Percentiles rank a stretch among this genome's conserved stretches.
Conservation (phyloP, 2,113 vertebrate species). For the Prunella fulvescens region DNA sequence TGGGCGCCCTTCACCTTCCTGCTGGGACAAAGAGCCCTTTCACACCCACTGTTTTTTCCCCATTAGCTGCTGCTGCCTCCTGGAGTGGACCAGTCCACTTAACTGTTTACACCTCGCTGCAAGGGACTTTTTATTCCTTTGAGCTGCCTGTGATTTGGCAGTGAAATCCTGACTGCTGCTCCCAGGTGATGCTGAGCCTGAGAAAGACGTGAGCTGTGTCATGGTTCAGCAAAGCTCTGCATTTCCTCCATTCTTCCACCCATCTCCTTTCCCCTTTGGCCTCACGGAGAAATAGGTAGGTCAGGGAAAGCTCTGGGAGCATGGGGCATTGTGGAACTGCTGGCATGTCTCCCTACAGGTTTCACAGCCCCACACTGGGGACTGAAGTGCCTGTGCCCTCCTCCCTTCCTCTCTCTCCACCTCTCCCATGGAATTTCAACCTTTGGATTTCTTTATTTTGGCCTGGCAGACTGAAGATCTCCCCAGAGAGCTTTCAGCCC, state of each 20-base stretch:
- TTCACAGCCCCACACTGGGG: fast-evolving
- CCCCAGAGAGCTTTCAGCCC: neutral
- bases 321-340: neutral
- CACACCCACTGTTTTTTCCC: neutral
- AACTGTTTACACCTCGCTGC: neutral
- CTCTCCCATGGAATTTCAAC: neutral
- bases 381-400: fast-evolving
- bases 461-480: neutral
- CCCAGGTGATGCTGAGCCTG: neutral
- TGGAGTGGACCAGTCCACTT: neutral
- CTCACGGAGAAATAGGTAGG: neutral
- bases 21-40: constrained; percentile 36
- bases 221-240: neutral
- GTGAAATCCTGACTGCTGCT: neutral
- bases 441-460: neutral
- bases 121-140: neutral
- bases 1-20: neutral
- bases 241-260: neutral
- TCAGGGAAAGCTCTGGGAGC: neutral
- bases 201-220: neutral
- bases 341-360: neutral
- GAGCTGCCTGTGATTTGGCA: neutral
- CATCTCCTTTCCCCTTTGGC: fast-evolving
- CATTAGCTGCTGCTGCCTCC: neutral
- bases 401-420: neutral